A percentile compares a stretch with the other conserved stretches of the same genome.
Conservation (phyloP, 2,113 vertebrate species). For the Ameiurus melas region DNA sequence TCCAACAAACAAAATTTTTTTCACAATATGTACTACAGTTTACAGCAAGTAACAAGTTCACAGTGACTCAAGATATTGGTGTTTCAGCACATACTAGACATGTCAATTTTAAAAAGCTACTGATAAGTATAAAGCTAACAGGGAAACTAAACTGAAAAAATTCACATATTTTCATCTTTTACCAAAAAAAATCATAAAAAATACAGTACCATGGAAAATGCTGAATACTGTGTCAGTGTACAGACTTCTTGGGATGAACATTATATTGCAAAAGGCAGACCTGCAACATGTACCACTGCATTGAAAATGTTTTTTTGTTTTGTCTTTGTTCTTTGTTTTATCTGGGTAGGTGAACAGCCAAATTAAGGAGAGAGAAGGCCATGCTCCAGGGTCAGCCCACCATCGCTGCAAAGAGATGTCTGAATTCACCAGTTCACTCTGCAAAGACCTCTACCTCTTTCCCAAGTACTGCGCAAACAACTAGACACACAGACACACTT, state of each 20-base stretch:
- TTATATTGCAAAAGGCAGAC: not conserved
- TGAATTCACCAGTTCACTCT: constrained; percentile 93
- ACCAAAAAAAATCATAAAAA: not conserved
- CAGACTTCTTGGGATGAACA: not conserved
- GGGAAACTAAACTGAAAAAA: not conserved
- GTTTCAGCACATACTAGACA: not conserved
- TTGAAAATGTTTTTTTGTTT: not conserved
- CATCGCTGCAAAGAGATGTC: constrained; percentile 99
- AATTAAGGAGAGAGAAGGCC: constrained; percentile 92
- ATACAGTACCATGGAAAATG: not conserved
- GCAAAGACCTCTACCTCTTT: constrained; percentile 90
- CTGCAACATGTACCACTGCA: not conserved
- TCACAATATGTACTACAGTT: not conserved
- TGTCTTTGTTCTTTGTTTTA: not conserved
- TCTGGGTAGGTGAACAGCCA: constrained; percentile 81
- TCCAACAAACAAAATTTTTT: not conserved
- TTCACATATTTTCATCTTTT: not conserved
- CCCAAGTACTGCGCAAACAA: constrained; percentile 79
- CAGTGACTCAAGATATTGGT: not conserved
- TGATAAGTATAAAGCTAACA: not conserved
- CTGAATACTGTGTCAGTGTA: not conserved
- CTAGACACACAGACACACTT: constrained; percentile 48
- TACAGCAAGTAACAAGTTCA: not conserved
- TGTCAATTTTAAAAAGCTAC: not conserved
- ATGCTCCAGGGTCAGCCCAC: constrained; percentile 89